Percentiles rank a stretch among this genome's conserved stretches.
Conservation (phyloP, 1,140 invertebrate species). For the Drosophila tsacasi region DNA sequence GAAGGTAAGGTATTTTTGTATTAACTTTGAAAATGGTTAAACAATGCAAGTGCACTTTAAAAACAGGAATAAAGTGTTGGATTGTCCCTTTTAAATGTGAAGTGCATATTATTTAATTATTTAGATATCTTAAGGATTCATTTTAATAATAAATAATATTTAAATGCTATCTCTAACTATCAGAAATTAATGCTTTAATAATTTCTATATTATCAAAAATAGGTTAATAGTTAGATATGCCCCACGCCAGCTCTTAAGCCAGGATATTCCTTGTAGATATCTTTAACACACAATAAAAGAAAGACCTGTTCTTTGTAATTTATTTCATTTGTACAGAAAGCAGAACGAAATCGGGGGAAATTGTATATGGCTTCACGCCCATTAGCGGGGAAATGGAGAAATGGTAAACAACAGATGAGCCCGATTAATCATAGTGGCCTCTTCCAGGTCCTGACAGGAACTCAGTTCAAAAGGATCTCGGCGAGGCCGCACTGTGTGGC, state of each 20-base stretch:
- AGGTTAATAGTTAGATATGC: too few species aligned
- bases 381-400: slow-evolving; percentile 64
- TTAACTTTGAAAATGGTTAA: neutral
- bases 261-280: neutral
- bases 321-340: slow-evolving; percentile 22
- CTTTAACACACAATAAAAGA: neutral
- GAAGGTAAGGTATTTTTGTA: slow-evolving; percentile 8
- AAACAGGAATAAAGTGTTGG: neutral
- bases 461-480: slow-evolving; percentile 40
- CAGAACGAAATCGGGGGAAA: slow-evolving; percentile 70
- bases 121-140: too few species aligned
- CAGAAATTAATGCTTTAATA: too few species aligned
- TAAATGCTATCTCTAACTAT: too few species aligned
- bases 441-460: slow-evolving; percentile 23
- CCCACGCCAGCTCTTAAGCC: neutral
- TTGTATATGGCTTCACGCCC: slow-evolving; percentile 62
- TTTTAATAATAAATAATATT: too few species aligned
- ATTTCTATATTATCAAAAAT: too few species aligned
- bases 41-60: neutral
- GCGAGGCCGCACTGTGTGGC: slow-evolving; percentile 18
- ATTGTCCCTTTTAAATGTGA: neutral
- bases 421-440: slow-evolving; percentile 66
- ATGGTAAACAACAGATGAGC: slow-evolving; percentile 76
- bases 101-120: too few species aligned
- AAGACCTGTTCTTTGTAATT: neutral